Evolutionary conservation across 2,888 invertebrate species (phyloP).

Genomic region (Anagyrus pseudococci): DNA sequence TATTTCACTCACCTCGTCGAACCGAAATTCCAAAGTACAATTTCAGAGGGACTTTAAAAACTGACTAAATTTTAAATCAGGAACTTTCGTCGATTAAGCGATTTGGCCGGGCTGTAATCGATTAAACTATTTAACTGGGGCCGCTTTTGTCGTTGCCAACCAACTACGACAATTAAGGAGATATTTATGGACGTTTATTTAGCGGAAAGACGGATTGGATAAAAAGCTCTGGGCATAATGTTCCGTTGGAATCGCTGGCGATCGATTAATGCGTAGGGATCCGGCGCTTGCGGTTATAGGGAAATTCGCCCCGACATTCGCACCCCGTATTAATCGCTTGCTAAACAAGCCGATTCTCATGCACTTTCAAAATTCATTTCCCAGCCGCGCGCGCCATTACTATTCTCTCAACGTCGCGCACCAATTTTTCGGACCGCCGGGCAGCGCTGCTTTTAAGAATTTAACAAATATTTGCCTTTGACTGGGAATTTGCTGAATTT

Average conservation of each 20-base stretch:
- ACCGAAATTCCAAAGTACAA: no score
- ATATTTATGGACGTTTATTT: background rate
- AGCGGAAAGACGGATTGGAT: background rate
- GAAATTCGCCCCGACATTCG: constrained; percentile 14
- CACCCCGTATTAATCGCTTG: background rate
- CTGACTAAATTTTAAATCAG: no score
- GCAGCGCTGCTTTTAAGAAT: no score
- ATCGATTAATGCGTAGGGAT: background rate
- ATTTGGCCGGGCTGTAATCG: no score
- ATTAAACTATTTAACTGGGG: background rate
- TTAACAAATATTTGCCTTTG: no score
- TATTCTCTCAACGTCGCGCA: background rate
- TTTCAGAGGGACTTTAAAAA: no score
- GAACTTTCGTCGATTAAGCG: no score
- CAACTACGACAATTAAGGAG: background rate
- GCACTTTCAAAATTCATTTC: background rate
- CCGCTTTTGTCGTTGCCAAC: background rate
- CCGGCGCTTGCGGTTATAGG: constrained; percentile 4
- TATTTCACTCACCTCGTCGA: no score
- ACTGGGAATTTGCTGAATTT: no score
- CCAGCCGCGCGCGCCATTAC: background rate
- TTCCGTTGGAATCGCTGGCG: background rate
- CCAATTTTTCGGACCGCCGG: background rate
- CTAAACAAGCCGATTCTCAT: background rate
- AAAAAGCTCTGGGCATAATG: background rate